Conservation (phyloP, 2,888 invertebrate species). For the Spilarctia lutea region DNA sequence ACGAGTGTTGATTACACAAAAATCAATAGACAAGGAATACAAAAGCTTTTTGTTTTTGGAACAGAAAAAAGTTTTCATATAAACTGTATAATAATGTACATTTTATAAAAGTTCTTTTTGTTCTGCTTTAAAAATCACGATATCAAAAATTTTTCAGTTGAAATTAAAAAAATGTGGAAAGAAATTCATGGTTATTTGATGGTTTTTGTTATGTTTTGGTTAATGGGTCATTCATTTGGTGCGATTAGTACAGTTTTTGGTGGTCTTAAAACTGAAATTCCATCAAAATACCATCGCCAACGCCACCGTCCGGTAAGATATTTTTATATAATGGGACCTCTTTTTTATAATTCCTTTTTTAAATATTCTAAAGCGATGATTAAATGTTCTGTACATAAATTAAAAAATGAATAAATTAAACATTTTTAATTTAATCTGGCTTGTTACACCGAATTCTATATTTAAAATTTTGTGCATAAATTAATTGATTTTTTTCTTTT, state of each 20-base stretch:
- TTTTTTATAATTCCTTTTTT: neutral
- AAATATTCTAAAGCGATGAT: slow-evolving; percentile 15
- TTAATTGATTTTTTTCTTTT: neutral
- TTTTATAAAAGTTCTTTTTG: slow-evolving; percentile 24
- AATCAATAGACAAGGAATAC: slow-evolving; percentile 6
- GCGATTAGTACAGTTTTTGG: slow-evolving; percentile 66
- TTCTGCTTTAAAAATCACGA: slow-evolving; percentile 22
- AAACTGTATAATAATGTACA: slow-evolving; percentile 39
- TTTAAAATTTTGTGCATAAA: neutral
- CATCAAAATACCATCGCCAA: slow-evolving; percentile 54
- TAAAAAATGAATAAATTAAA: neutral
- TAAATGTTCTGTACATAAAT: slow-evolving; percentile 14
- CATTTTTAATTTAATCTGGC: neutral
- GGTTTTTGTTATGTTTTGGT: slow-evolving; percentile 35
- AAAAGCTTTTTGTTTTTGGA: neutral
- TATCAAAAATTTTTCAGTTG: slow-evolving; percentile 38
- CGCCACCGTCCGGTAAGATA: slow-evolving; percentile 64
- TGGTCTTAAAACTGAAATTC: slow-evolving; percentile 59
- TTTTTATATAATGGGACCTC: slow-evolving; percentile 54
- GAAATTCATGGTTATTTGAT: slow-evolving; percentile 24
- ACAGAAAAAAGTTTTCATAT: neutral
- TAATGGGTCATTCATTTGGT: slow-evolving; percentile 52
- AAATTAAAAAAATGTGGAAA: slow-evolving; percentile 30
- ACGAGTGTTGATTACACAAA: neutral
- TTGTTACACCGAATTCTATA: slow-evolving; percentile 12